Percentiles rank a stretch among this genome's conserved stretches.
Evolutionary conservation across 2,797 vertebrate species (phyloP).

Genomic region (Lepus townsendii): DNA sequence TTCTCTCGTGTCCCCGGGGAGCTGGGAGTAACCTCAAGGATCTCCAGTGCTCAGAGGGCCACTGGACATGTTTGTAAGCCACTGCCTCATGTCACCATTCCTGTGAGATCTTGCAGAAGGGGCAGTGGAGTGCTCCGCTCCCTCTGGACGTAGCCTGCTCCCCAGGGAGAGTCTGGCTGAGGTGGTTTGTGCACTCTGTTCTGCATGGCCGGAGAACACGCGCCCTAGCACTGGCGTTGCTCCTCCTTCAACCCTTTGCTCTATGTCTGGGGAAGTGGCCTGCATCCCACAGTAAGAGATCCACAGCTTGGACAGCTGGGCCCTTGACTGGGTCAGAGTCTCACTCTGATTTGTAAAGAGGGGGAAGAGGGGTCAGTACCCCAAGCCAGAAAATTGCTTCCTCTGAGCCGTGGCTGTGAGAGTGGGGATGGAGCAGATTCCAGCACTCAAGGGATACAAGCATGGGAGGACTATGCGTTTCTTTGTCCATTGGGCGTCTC

Average conservation of each 20-base stretch:
- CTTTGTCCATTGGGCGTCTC: neutral
- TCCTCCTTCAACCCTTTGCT: conserved; percentile 80
- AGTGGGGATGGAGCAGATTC: neutral
- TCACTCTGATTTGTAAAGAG: conserved; percentile 77
- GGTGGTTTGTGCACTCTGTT: conserved; percentile 72
- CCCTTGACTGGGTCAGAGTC: conserved; percentile 76
- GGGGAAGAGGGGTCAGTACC: conserved; percentile 67
- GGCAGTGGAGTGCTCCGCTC: neutral
- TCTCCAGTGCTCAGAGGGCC: neutral
- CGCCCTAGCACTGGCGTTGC: conserved; percentile 75
- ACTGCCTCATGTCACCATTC: too few species aligned
- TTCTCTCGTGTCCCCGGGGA: neutral
- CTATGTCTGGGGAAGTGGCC: conserved; percentile 69
- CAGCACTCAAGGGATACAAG: neutral
- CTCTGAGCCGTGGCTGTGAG: conserved; percentile 23
- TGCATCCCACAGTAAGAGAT: conserved; percentile 77
- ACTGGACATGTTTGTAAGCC: neutral
- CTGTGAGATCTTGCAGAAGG: neutral
- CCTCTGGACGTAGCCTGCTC: conserved; percentile 50
- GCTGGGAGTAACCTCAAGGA: neutral
- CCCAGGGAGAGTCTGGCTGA: conserved; percentile 63
- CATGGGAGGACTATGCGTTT: neutral
- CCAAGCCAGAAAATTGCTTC: conserved; percentile 66
- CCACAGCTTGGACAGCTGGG: conserved; percentile 77
- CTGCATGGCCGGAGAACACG: conserved; percentile 62